phyloP scores from a whole-genome alignment of 2,888 invertebrate genomes.

The Coecobrya sp. region DNA sequence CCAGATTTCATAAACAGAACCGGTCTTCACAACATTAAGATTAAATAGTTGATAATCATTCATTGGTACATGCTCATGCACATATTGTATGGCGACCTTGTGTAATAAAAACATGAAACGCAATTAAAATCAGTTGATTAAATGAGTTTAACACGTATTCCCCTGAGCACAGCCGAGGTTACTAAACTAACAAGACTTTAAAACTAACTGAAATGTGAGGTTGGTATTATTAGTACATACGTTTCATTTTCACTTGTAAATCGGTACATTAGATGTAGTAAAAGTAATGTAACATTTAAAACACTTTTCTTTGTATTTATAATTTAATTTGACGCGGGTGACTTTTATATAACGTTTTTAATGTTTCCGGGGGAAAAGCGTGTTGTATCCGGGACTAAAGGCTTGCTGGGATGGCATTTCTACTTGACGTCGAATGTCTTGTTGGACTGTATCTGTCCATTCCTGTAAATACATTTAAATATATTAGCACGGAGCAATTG shows the following conservation, averaged over 20 bases:
- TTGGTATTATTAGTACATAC: too few relatives aligned
- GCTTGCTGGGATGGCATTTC: slow-evolving; percentile 90
- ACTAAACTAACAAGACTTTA: too few relatives aligned
- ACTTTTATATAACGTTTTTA: slow-evolving; percentile 52
- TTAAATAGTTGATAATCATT: background rate
- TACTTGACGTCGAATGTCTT: slow-evolving; percentile 93
- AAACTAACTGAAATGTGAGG: too few relatives aligned
- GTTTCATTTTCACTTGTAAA: background rate
- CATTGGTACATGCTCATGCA: background rate
- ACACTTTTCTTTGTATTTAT: background rate
- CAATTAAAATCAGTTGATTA: too few relatives aligned
- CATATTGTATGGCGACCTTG: too few relatives aligned
- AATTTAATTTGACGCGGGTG: background rate
- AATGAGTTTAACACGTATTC: too few relatives aligned
- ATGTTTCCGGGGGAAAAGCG: slow-evolving; percentile 95
- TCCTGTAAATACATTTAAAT: slow-evolving; percentile 88
- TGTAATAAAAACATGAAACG: too few relatives aligned
- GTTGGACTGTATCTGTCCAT: slow-evolving; percentile 96
- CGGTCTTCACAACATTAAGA: background rate
- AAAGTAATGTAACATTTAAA: background rate
- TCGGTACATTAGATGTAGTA: background rate
- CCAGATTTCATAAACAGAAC: background rate
- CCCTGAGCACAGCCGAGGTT: too few relatives aligned
- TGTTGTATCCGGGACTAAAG: slow-evolving; percentile 96
- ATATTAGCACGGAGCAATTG: too few relatives aligned